Evolutionary conservation across 2,113 vertebrate species (phyloP).

Genomic region (Oceanites oceanicus): DNA sequence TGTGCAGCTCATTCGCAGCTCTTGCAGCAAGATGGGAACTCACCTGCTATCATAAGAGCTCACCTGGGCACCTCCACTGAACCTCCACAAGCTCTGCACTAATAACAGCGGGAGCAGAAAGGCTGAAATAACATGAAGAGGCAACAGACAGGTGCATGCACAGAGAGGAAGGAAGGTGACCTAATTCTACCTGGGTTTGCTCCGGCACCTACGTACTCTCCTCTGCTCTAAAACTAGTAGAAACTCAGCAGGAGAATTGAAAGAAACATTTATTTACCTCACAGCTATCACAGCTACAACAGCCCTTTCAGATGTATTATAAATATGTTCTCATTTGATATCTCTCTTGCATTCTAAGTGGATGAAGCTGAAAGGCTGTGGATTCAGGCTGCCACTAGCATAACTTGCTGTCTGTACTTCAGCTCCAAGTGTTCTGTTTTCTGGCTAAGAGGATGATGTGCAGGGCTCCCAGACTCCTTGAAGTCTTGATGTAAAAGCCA

Average conservation of each 20-base stretch:
- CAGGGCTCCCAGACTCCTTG: neutral
- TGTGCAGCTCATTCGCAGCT: neutral
- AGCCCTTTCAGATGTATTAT: neutral
- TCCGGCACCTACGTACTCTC: neutral
- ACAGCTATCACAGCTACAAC: neutral
- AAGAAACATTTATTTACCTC: neutral
- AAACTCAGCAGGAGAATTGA: neutral
- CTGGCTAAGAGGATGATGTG: neutral
- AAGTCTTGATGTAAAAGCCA: neutral
- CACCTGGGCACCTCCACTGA: neutral
- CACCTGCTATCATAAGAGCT: neutral
- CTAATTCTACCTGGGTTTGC: neutral
- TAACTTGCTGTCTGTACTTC: neutral
- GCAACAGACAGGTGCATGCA: slow-evolving; percentile 13
- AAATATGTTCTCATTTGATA: neutral
- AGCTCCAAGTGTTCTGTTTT: neutral
- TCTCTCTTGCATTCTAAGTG: neutral
- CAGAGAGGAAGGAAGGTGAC: slow-evolving; percentile 21
- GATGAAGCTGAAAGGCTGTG: neutral
- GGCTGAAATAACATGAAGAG: slow-evolving; percentile 27
- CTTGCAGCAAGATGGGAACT: neutral
- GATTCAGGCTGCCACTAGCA: neutral
- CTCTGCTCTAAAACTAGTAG: neutral
- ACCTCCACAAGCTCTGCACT: neutral
- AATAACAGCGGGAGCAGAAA: neutral